These are phyloP conservation scores for Mystacornis crossleyi DNA, from an alignment of 2,113 vertebrate species.

Conservation along the genomic window DNA sequence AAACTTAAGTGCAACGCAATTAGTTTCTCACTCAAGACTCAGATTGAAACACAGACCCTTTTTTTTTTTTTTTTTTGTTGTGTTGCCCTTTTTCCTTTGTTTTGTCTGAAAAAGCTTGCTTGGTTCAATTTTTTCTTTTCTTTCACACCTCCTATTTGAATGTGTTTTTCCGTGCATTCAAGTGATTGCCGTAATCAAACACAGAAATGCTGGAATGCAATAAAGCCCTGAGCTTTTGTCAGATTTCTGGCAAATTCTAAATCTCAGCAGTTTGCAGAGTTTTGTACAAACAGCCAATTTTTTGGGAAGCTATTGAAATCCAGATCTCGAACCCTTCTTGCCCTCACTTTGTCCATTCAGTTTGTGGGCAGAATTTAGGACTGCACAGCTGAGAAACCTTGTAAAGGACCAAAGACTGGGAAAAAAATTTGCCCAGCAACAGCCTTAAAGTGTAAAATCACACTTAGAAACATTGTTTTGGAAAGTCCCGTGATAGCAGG, in stretches of 20 bases:
- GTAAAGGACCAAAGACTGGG: neutral
- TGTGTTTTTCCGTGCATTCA: neutral
- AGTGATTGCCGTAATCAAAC: neutral
- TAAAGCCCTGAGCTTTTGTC: neutral
- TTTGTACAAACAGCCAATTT: neutral
- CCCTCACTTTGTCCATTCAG: neutral
- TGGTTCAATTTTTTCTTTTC: neutral
- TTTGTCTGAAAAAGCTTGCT: neutral
- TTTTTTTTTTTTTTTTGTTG: neutral
- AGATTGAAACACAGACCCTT: neutral
- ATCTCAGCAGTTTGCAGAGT: neutral
- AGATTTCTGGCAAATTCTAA: neutral
- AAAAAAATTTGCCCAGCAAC: neutral
- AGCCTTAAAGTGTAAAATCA: neutral
- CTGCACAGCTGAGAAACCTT: neutral
- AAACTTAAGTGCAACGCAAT: neutral
- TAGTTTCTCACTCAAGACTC: neutral
- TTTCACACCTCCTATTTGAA: neutral
- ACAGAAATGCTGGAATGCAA: neutral
- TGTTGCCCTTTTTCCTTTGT: neutral
- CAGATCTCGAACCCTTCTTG: neutral
- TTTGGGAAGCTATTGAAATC: neutral
- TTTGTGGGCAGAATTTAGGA: neutral
- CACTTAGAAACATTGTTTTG: neutral
- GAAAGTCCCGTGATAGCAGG: neutral